These are phyloP conservation scores for Grallaria varia DNA, from an alignment of 2,113 vertebrate species.

Conservation along the genomic window DNA sequence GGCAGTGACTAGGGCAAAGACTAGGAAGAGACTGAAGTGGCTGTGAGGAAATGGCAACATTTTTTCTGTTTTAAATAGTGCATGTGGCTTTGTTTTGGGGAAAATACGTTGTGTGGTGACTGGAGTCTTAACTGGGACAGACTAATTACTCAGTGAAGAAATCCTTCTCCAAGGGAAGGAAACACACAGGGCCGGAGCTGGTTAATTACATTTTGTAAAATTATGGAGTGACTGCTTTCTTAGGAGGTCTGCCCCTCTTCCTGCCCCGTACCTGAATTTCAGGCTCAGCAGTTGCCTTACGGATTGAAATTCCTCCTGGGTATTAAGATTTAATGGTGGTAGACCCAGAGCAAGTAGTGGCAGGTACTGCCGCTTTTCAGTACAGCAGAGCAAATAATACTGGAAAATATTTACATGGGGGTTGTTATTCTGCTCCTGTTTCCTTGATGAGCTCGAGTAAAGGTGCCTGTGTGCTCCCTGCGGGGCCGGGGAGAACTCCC, in stretches of 20 bases:
- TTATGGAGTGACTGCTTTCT: not conserved
- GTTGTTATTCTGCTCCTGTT: not conserved
- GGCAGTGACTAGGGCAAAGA: not conserved
- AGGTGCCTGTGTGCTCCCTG: not conserved
- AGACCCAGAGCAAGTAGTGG: conserved; percentile 24
- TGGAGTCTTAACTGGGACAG: not conserved
- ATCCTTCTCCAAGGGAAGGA: not conserved
- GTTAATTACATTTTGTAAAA: not conserved
- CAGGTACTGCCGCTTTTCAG: conserved; percentile 33
- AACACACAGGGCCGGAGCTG: not conserved
- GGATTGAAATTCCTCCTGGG: not conserved
- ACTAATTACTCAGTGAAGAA: not conserved
- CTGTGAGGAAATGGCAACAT: not conserved
- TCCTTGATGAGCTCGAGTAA: not conserved
- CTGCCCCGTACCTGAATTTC: conserved; percentile 42
- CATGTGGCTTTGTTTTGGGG: conserved; percentile 3
- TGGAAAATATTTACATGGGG: not conserved
- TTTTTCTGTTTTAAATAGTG: not conserved
- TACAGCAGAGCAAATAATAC: not conserved
- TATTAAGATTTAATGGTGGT: not conserved
- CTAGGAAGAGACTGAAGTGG: not conserved
- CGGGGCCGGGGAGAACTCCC: accelerated
- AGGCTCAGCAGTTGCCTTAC: conserved; percentile 25
- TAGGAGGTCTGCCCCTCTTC: not conserved
- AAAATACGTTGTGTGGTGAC: not conserved